Evolutionary conservation across 2,113 vertebrate species (phyloP), one percentile per base, ranked within the genome.

Genomic region (Corapipo altera): DNA sequence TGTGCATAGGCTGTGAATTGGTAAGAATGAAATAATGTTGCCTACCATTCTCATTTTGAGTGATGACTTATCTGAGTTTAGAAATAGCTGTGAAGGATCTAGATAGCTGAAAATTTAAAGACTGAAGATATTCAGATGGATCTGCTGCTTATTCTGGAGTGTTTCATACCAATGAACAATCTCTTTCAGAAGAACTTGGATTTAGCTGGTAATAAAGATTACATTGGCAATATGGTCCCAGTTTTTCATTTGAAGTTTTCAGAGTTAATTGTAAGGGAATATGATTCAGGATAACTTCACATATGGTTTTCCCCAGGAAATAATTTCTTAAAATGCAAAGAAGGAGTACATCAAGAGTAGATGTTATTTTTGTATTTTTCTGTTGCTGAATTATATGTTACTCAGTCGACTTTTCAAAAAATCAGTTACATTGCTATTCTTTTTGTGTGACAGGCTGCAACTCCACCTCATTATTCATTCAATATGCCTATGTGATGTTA

Each of bases 401-500:
- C 55, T 87, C 55, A 95, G 85, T 94, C 79, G 95, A 77, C 87
- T 97, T 97, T 94, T 95, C 37, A 85, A 95, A 97, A 97, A 95
- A 97, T 95, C 93, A 46, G 82, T 97, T 96, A 91, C 2, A 17
- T 69, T 82, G 76, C 82, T 97, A 82, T 2, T 49, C 88, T 93
- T 96, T 95, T 93, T 97, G 37, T 97, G 93, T 97, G 97, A 95
- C 95, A 96, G 95, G 92, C 96, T 94, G 93, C 96, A 96, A 59
- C 89, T 44, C 74, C 97, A 93, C 83, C 93, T 98, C 86, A 95
- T 98, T 97, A 96, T 97, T 98, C 96, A 97, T 96, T 95, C 89
- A 94, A 88, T 85, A 64, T 89, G 64, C 93, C 94, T 95, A 3
- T 95, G 78, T 96, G 91, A 95, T 97, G 93, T 96, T 96, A 91